A percentile compares a stretch with the other conserved stretches of the same genome.
Conservation (phyloP, 2,888 invertebrate genomes). For the Pachymerium ferrugineum region DNA sequence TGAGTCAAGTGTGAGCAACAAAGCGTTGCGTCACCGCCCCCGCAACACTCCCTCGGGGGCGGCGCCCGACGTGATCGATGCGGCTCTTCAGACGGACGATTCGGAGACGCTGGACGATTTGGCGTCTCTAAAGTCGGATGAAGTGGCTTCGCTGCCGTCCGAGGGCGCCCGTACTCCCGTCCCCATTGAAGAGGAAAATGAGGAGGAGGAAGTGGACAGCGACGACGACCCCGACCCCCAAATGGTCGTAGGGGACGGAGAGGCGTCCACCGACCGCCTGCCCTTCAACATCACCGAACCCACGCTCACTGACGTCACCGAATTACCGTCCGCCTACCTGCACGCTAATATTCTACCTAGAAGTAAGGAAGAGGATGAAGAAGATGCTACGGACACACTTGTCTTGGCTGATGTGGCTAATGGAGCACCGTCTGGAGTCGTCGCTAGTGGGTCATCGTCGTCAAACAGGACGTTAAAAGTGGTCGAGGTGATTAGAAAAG, state of each 20-base stretch:
- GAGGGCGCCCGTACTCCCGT: constrained; percentile 28
- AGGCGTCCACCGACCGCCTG: constrained; percentile 3
- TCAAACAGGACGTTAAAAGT: neutral
- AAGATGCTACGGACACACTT: constrained; percentile 27
- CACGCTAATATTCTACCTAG: neutral
- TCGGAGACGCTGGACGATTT: constrained; percentile 31
- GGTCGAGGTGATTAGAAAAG: neutral
- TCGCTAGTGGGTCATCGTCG: neutral
- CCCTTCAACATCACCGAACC: neutral
- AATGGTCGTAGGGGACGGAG: neutral
- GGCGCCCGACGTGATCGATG: constrained; percentile 29
- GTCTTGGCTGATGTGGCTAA: neutral
- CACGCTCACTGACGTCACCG: constrained; percentile 20
- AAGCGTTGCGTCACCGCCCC: constrained; percentile 14
- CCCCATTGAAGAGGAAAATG: constrained; percentile 1
- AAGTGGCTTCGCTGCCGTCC: constrained; percentile 33
- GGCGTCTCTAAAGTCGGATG: constrained; percentile 32
- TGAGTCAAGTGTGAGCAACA: constrained; percentile 25
- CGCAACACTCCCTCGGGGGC: neutral
- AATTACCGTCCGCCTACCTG: constrained; percentile 26
- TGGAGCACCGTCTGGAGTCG: neutral
- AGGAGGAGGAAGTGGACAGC: neutral
- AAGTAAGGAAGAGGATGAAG: constrained; percentile 3
- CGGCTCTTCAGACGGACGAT: constrained; percentile 31
- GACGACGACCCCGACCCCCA: neutral